These are phyloP conservation scores for Eurystomus gularis DNA, from an alignment of 2,113 vertebrate genomes.

Conservation along the genomic window DNA sequence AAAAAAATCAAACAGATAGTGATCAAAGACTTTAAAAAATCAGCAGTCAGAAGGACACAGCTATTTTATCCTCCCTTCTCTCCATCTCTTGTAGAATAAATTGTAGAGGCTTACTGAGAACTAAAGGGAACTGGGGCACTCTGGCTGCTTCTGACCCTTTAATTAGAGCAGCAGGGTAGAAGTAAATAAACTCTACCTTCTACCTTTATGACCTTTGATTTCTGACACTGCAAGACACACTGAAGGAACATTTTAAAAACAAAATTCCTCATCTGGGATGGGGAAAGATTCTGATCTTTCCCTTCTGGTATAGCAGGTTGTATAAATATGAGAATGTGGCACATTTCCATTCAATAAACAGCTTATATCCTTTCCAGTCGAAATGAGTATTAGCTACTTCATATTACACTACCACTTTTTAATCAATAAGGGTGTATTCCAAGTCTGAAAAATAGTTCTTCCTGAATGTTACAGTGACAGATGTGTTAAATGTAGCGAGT, in stretches of 20 bases:
- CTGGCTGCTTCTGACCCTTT: conserved; percentile 41
- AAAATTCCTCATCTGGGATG: neutral
- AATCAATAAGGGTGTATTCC: neutral
- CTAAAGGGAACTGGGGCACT: conserved; percentile 5
- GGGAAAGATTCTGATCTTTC: neutral
- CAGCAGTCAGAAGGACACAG: conserved; percentile 28
- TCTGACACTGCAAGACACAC: neutral
- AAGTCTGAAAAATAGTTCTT: neutral
- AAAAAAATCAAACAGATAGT: neutral
- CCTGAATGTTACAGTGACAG: neutral
- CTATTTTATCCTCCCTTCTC: conserved; percentile 36
- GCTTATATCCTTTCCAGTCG: neutral
- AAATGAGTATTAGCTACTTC: neutral
- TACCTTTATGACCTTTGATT: conserved; percentile 45
- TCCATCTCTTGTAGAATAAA: conserved; percentile 36
- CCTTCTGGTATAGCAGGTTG: neutral
- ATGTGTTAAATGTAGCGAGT: neutral
- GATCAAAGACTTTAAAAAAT: conserved; percentile 56
- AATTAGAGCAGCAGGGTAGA: conserved; percentile 65
- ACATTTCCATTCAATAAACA: neutral
- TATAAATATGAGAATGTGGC: neutral
- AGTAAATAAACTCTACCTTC: conserved; percentile 55
- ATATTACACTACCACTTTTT: neutral
- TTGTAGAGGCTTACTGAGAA: conserved; percentile 47
- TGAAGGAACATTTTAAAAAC: conserved; percentile 20